Conservation (phyloP, 2,797 vertebrate species). For the Lagodon rhomboides region DNA sequence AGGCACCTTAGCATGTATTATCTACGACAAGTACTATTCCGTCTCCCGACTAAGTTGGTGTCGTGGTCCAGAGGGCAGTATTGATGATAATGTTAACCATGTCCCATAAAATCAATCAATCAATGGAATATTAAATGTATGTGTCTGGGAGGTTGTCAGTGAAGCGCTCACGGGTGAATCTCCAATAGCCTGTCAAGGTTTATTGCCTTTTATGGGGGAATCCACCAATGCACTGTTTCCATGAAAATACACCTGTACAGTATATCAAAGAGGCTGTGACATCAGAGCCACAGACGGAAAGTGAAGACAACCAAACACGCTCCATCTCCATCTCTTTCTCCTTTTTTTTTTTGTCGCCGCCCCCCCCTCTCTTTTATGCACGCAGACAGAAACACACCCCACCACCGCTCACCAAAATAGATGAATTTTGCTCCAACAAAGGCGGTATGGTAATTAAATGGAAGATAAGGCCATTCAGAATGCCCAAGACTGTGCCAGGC, state of each 20-base stretch:
- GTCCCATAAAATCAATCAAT: slow-evolving; percentile 83
- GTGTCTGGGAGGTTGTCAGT: slow-evolving; percentile 81
- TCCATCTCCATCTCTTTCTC: slow-evolving; percentile 39
- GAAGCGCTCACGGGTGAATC: slow-evolving; percentile 79
- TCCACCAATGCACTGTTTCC: slow-evolving; percentile 75
- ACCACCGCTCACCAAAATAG: slow-evolving; percentile 75
- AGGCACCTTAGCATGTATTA: slow-evolving; percentile 46
- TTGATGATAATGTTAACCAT: slow-evolving; percentile 83
- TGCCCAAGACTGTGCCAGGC: slow-evolving; percentile 80
- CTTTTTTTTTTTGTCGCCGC: background rate
- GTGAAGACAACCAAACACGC: slow-evolving; percentile 70
- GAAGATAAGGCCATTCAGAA: slow-evolving; percentile 84
- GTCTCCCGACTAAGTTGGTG: slow-evolving; percentile 60
- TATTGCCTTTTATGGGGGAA: slow-evolving; percentile 82
- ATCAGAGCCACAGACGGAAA: slow-evolving; percentile 62
- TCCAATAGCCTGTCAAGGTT: slow-evolving; percentile 80
- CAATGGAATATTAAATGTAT: slow-evolving; percentile 84
- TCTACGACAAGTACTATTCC: slow-evolving; percentile 63
- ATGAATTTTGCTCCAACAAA: slow-evolving; percentile 85
- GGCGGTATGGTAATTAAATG: slow-evolving; percentile 84
- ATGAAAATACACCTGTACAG: slow-evolving; percentile 80
- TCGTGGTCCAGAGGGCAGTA: slow-evolving; percentile 72
- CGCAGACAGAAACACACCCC: slow-evolving; percentile 59
- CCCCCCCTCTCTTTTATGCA: slow-evolving; percentile 60
- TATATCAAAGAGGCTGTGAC: slow-evolving; percentile 77